Evolutionary conservation across 2,113 vertebrate genomes (phyloP).

Genomic region (Tenebrosternarchus preto): DNA sequence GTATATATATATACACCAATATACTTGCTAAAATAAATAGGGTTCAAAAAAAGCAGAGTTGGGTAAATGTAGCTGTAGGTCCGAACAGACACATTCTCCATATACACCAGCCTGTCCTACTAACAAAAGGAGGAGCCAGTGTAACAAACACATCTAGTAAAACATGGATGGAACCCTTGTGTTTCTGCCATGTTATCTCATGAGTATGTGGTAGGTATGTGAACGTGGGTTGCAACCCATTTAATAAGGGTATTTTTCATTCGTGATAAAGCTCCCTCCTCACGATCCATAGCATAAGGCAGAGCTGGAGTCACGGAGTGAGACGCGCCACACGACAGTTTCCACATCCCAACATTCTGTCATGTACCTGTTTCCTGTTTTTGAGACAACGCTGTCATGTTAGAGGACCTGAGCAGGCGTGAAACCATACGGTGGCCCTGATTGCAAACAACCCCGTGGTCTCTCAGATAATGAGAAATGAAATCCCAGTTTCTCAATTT

Average conservation of each 20-base stretch:
- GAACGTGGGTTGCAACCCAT: slow-evolving; percentile 30
- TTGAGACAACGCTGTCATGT: background rate
- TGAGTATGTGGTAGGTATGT: slow-evolving; percentile 15
- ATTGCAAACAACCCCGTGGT: background rate
- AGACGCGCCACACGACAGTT: background rate
- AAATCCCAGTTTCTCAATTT: background rate
- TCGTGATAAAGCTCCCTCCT: slow-evolving; percentile 58
- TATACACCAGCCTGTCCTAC: background rate
- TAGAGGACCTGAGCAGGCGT: background rate
- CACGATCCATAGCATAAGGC: slow-evolving; percentile 26
- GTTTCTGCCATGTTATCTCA: no score
- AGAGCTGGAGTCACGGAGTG: slow-evolving; percentile 40
- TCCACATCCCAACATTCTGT: background rate
- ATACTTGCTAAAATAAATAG: no score
- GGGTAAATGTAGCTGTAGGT: no score
- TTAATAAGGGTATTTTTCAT: slow-evolving; percentile 56
- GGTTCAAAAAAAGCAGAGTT: no score
- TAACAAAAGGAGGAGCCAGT: background rate
- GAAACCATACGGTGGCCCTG: background rate
- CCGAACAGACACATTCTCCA: no score
- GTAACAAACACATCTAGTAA: slow-evolving; percentile 56
- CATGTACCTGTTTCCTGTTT: background rate
- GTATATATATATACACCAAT: no score
- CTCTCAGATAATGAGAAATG: background rate
- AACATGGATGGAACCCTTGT: slow-evolving; percentile 55